Conservation (phyloP, 2,797 vertebrate species). For the Potorous gilbertii region DNA sequence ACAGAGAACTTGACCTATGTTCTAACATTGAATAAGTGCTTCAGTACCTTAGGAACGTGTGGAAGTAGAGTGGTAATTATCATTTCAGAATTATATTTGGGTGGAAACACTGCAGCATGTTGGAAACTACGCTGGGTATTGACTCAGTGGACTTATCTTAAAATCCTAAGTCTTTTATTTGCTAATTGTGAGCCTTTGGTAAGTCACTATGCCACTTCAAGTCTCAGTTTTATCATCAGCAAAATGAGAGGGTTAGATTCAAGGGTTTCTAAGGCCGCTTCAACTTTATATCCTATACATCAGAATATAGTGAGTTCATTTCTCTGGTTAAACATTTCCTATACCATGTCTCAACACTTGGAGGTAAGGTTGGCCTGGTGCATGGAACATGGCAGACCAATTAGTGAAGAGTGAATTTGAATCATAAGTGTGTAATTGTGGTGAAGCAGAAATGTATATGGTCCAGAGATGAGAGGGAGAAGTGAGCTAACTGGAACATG, state of each 20-base stretch:
- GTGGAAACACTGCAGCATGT: neutral
- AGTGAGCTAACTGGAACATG: neutral
- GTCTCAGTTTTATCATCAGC: neutral
- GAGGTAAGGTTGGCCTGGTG: neutral
- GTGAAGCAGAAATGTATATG: neutral
- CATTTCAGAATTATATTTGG: constrained; percentile 3
- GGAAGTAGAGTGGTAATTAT: constrained; percentile 47
- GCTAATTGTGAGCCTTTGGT: neutral
- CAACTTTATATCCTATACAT: neutral
- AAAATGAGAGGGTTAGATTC: neutral
- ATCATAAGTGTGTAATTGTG: neutral
- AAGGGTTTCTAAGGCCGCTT: neutral
- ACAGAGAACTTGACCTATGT: constrained; percentile 57
- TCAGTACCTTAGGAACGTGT: constrained; percentile 20
- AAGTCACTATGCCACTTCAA: neutral
- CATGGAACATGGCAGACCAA: neutral
- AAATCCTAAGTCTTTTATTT: neutral
- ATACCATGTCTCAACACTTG: neutral
- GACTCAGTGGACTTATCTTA: neutral
- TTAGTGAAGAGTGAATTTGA: neutral
- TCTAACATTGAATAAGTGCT: constrained; percentile 28
- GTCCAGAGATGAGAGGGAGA: neutral
- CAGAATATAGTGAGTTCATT: neutral
- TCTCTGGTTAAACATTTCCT: neutral
- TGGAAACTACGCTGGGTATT: neutral